Evolutionary conservation across 2,888 invertebrate genomes (phyloP), one percentile per base, ranked within the genome.

Genomic region (Thelaira solivaga): DNA sequence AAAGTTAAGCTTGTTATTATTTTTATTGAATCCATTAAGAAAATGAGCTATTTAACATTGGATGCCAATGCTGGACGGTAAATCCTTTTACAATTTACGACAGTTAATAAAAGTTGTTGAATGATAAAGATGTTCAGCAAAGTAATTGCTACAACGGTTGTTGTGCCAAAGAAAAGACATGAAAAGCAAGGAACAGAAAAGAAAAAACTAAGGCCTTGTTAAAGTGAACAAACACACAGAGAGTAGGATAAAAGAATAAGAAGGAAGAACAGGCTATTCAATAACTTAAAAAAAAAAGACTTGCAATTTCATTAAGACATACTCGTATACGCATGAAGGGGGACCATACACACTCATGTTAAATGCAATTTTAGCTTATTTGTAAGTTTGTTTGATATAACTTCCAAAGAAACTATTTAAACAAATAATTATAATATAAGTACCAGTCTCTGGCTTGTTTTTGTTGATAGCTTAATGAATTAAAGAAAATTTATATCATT

Each of bases 31-130:
- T 80, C 76, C 80, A 76, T 80, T 80, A 76, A 59, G 68, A 68
- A 80, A 80, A 80, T 80, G 80, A 80, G 68, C 64, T 69, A 74
- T 74, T 68, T 68, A 80, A 65, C 45, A 76, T 69, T 51, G 64
- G 22, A 51, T 43, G 76, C 64, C 53, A 68, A 73, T 73, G 72
- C 59, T 59, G 68, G 64, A 72, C 64, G 72, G 55, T 76, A 72
- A 76, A 80, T 78, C 74, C 78, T 72, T 71, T 67, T 67, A 62
- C 59, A 76, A 72, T 79, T 79, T 72, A 76, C 76, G 71, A 67
- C 76, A 79, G 76, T 80, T 80, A 80, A 80, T 76, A 80, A 80
- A 76, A 80, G 68, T 73, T 71, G 69, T 78, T 74, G 61, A 75
- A 74, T 78, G 69, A 55, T 69, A 78, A 69, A 74, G 59, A 74